Evolutionary conservation across 2,888 invertebrate genomes (phyloP).

Genomic region (Lithosia quadra): DNA sequence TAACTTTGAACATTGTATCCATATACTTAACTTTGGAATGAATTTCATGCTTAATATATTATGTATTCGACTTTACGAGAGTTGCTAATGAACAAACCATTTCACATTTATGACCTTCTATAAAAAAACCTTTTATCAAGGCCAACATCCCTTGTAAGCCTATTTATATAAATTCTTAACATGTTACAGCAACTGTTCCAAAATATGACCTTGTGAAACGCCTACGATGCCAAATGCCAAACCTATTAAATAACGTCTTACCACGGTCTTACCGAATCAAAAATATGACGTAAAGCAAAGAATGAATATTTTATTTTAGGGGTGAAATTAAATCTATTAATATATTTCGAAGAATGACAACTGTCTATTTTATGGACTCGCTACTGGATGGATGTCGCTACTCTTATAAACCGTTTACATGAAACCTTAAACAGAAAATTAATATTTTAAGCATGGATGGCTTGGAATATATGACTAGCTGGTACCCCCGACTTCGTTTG

Average conservation of each 20-base stretch:
- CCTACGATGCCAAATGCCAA: background rate
- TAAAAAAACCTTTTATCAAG: slow-evolving; percentile 8
- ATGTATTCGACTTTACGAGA: slow-evolving; percentile 9
- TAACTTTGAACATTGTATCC: too few relatives aligned
- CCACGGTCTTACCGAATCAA: background rate
- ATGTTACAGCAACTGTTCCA: slow-evolving; percentile 13
- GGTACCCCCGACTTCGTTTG: too few relatives aligned
- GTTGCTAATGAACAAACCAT: slow-evolving; percentile 12
- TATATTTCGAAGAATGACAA: background rate
- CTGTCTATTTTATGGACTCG: background rate
- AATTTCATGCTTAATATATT: background rate
- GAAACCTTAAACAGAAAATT: background rate
- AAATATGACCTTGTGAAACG: slow-evolving; percentile 23
- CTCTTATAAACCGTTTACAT: background rate
- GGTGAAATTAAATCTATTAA: background rate
- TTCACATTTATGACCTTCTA: slow-evolving; percentile 3
- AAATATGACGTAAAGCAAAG: slow-evolving; percentile 8
- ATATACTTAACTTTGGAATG: too few relatives aligned
- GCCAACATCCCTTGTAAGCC: background rate
- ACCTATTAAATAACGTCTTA: background rate
- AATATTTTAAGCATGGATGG: background rate
- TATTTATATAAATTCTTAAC: slow-evolving; percentile 15
- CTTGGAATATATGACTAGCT: too few relatives aligned
- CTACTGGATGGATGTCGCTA: background rate
- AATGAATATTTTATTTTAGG: slow-evolving; percentile 2